Percentiles rank a stretch among this genome's conserved stretches.
phyloP scores from a whole-genome alignment of 1,140 invertebrate species.

The Zaprionus nigranus region DNA sequence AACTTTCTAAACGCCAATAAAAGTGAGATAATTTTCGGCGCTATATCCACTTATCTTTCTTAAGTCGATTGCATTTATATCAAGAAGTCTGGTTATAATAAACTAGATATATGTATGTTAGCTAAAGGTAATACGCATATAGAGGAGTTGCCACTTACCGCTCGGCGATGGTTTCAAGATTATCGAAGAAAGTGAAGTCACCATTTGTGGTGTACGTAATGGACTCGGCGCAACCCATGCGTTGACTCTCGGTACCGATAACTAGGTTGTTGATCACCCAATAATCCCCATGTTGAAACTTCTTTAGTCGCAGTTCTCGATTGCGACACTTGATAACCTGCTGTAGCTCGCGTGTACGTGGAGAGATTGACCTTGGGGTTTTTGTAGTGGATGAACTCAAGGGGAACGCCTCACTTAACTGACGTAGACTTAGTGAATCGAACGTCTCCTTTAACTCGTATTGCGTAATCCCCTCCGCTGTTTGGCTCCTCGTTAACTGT shows the following conservation, averaged over 20 bases:
- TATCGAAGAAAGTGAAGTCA: conserved; percentile 95
- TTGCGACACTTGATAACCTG: conserved; percentile 87
- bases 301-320: conserved; percentile 86
- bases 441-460: background rate
- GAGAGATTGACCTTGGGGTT: background rate
- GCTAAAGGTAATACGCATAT: background rate
- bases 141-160: conserved; percentile 80
- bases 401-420: too few relatives aligned
- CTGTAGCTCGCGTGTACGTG: conserved; percentile 43
- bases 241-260: conserved; percentile 85
- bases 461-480: background rate
- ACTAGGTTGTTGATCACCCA: conserved; percentile 95
- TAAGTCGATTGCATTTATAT: background rate
- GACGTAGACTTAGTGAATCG: background rate
- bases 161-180: conserved; percentile 91
- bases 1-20: background rate
- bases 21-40: background rate
- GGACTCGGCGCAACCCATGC: conserved; percentile 89
- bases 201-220: conserved; percentile 96
- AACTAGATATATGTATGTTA: background rate
- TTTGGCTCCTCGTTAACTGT: too few relatives aligned
- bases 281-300: conserved; percentile 91
- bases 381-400: background rate
- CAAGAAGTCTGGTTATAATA: background rate
- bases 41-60: background rate